These are phyloP conservation scores for Denticeps clupeoides DNA, from an alignment of 2,797 vertebrate species.

Conservation along the genomic window DNA sequence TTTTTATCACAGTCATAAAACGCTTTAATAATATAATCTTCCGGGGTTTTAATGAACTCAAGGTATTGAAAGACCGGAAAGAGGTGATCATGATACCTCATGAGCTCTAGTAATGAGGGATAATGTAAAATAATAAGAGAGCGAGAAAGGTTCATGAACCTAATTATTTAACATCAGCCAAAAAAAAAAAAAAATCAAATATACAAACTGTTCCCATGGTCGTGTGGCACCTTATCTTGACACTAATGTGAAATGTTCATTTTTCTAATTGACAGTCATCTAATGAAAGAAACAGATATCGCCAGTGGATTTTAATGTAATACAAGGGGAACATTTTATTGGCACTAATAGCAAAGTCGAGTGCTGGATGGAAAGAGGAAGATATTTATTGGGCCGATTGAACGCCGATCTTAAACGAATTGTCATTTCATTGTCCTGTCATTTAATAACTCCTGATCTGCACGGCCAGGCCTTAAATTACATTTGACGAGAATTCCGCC, in stretches of 20 bases:
- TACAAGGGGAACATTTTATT: conserved; percentile 20
- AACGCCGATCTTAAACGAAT: conserved; percentile 16
- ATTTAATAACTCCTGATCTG: conserved; percentile 29
- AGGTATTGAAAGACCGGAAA: conserved; percentile 68
- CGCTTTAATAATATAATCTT: too few species aligned
- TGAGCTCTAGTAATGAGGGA: too few species aligned
- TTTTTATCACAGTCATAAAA: too few species aligned
- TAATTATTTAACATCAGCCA: too few species aligned
- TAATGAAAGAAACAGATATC: conserved; percentile 58
- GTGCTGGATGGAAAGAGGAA: conserved; percentile 6
- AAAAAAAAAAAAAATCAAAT: conserved; percentile 75
- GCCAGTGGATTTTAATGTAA: conserved; percentile 18
- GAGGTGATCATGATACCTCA: too few species aligned
- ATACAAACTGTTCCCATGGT: conserved; percentile 77
- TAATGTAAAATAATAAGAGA: too few species aligned
- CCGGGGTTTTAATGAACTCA: conserved; percentile 75
- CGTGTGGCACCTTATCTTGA: conserved; percentile 79
- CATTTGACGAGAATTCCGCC: conserved; percentile 21
- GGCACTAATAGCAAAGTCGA: conserved; percentile 16
- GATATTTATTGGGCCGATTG: conserved; percentile 26
- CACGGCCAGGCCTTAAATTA: conserved; percentile 26
- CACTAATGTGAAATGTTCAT: conserved; percentile 79
- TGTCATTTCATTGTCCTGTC: conserved; percentile 12
- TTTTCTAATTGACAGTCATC: conserved; percentile 75
- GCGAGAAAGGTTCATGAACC: too few species aligned